Evolutionary conservation across 2,797 vertebrate species (phyloP).

Genomic region (Meda fulgida): DNA sequence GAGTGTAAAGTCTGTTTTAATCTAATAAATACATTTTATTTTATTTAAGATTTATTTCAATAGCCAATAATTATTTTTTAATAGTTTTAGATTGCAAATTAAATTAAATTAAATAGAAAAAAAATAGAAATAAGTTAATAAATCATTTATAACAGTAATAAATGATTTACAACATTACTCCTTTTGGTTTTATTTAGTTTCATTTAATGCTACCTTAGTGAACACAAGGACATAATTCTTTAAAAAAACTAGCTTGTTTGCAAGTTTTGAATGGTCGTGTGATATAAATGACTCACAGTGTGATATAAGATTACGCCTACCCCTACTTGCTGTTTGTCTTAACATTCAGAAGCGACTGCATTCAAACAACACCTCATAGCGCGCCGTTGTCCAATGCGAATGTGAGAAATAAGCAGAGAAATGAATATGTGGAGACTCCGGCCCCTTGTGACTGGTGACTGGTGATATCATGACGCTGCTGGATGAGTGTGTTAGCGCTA

Average conservation of each 20-base stretch:
- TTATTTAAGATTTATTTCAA: background rate
- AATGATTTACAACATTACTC: background rate
- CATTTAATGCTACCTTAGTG: background rate
- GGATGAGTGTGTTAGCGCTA: conserved; percentile 8
- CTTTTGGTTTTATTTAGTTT: background rate
- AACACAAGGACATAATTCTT: background rate
- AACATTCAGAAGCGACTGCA: conserved; percentile 4
- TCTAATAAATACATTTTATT: background rate
- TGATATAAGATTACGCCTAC: conserved; percentile 23
- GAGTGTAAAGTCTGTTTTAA: background rate
- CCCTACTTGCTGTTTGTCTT: background rate
- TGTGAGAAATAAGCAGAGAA: conserved; percentile 13
- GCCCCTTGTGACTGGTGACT: conserved; percentile 3
- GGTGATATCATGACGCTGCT: conserved; percentile 28
- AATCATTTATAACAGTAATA: too few species aligned
- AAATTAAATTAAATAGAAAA: background rate
- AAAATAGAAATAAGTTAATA: background rate
- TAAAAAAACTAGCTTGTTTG: background rate
- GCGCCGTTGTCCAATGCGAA: conserved; percentile 13
- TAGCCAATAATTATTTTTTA: background rate
- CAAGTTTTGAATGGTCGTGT: background rate
- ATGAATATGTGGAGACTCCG: conserved; percentile 17
- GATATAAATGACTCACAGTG: background rate
- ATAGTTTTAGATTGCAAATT: background rate
- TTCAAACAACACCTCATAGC: conserved; percentile 22